These are phyloP conservation scores for Salticus scenicus DNA, from an alignment of 2,888 invertebrate species.

Conservation along the genomic window DNA sequence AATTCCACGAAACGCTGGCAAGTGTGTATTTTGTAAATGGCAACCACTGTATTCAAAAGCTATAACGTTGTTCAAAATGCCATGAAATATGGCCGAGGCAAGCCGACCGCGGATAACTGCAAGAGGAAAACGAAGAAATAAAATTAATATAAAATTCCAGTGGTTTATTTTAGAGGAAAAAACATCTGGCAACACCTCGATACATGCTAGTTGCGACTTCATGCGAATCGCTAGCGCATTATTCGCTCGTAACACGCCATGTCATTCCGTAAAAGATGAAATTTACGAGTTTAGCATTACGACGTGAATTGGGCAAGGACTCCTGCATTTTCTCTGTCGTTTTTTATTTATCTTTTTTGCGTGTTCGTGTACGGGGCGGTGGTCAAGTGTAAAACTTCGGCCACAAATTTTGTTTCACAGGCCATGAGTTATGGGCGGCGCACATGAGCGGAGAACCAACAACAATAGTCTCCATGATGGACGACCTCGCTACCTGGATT, in stretches of 20 bases:
- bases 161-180: slow-evolving; percentile 34
- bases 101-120: slow-evolving; percentile 18
- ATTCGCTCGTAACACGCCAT: slow-evolving; percentile 36
- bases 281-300: no score
- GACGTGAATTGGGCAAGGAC: no score
- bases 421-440: slow-evolving; percentile 48
- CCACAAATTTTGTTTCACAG: slow-evolving; percentile 60
- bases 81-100: slow-evolving; percentile 34
- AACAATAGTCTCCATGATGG: slow-evolving; percentile 37
- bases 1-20: no score
- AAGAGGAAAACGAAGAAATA: slow-evolving; percentile 2
- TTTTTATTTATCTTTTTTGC: no score
- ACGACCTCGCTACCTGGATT: no score
- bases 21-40: no score
- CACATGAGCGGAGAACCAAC: slow-evolving; percentile 53
- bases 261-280: not conserved
- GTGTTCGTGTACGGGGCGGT: slow-evolving; percentile 60
- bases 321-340: no score
- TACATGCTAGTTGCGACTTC: slow-evolving; percentile 46
- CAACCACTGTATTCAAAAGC: not conserved
- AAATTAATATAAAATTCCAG: slow-evolving; percentile 35
- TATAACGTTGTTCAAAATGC: slow-evolving; percentile 42
- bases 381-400: slow-evolving; percentile 65
- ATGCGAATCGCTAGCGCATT: slow-evolving; percentile 35
- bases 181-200: slow-evolving; percentile 65